Conservation (phyloP, 2,888 invertebrate species). For the Syrista parreyssii region DNA sequence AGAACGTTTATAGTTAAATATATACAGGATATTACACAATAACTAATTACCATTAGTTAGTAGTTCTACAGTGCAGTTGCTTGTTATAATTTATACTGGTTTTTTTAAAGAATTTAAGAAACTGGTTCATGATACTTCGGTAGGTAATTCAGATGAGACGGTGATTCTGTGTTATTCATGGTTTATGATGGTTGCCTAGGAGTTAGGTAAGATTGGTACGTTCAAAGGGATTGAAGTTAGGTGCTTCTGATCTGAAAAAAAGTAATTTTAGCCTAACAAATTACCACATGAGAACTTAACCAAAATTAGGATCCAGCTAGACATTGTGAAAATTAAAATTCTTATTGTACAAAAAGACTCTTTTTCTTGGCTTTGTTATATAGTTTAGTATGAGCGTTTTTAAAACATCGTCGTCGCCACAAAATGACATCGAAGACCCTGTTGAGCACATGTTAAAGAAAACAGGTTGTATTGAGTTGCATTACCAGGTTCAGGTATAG, state of each 20-base stretch:
- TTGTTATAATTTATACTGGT: background rate
- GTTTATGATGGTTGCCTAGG: background rate
- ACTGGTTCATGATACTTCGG: background rate
- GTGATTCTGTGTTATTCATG: background rate
- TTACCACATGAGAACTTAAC: background rate
- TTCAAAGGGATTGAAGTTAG: background rate
- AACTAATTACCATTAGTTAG: too few species aligned
- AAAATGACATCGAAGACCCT: conserved; percentile 78
- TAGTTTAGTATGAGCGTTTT: background rate
- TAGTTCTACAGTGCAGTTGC: background rate
- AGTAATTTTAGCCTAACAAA: background rate
- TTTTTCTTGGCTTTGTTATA: background rate
- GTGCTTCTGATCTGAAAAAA: background rate
- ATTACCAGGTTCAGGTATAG: conserved; percentile 88
- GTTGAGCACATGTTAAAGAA: conserved; percentile 90
- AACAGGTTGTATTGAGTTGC: conserved; percentile 90
- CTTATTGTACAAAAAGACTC: background rate
- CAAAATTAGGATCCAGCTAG: background rate
- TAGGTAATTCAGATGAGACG: background rate
- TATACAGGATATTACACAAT: background rate
- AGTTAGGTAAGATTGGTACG: background rate
- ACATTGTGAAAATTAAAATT: background rate
- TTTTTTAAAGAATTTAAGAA: background rate
- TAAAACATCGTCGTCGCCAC: background rate
- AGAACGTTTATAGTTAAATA: background rate